phyloP scores from a whole-genome alignment of 2,797 vertebrate genomes.

The Limnodromus scolopaceus region DNA sequence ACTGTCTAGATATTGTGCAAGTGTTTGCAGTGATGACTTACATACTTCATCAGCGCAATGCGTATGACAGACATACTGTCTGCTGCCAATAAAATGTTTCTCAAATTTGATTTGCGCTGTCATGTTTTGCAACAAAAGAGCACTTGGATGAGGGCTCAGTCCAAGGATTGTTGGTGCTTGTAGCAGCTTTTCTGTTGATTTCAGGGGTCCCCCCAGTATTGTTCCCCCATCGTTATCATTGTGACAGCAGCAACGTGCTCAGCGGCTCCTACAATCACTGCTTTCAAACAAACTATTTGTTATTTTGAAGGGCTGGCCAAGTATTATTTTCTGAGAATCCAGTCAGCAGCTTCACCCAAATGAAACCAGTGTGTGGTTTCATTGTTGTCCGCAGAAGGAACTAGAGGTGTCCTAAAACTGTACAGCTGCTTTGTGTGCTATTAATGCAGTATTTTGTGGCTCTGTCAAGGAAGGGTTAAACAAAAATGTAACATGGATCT shows the following conservation, averaged over 20 bases:
- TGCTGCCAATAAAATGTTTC: background rate
- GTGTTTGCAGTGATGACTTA: background rate
- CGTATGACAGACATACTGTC: background rate
- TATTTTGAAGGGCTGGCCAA: background rate
- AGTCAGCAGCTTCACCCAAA: background rate
- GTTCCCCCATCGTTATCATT: background rate
- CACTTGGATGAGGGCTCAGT: background rate
- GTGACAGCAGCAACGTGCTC: background rate
- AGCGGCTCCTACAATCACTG: background rate
- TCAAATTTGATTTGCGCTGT: background rate
- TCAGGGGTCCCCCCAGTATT: background rate
- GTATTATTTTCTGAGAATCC: background rate
- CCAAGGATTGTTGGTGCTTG: background rate
- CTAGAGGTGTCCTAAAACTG: background rate
- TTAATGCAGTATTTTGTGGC: background rate
- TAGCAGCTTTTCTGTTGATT: background rate
- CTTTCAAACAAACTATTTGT: background rate
- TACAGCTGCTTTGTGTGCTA: background rate
- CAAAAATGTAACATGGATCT: background rate
- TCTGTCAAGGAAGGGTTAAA: background rate
- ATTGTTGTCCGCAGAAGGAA: background rate
- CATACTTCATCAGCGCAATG: background rate
- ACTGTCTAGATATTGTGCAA: background rate
- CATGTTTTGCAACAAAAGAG: background rate
- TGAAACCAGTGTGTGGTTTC: background rate